These are phyloP conservation scores for Scartelaos histophorus DNA, from an alignment of 2,113 vertebrate genomes.

Conservation along the genomic window DNA sequence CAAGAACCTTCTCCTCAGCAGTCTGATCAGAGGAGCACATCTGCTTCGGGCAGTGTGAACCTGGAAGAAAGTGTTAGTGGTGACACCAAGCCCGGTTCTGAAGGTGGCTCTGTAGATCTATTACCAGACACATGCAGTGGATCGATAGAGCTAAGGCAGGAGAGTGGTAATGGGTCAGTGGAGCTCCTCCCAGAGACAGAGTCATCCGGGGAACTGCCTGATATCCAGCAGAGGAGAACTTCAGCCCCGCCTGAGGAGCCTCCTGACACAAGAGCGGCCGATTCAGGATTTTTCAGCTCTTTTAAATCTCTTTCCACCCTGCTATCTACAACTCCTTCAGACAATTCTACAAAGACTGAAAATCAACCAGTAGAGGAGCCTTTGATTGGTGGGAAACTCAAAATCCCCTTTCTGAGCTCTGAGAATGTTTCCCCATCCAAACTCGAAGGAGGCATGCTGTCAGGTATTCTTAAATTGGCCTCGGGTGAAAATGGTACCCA, in stretches of 20 bases:
- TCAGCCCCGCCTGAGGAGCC: conserved; percentile 52
- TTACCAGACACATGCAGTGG: conserved; percentile 61
- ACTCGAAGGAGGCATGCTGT: conserved; percentile 70
- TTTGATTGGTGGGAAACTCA: conserved; percentile 79
- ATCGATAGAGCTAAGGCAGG: conserved; percentile 57
- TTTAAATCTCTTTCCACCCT: conserved; percentile 88
- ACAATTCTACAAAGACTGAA: conserved; percentile 51
- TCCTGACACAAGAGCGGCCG: conserved; percentile 58
- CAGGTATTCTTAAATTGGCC: conserved; percentile 76
- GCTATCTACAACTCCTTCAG: conserved; percentile 74
- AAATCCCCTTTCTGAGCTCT: conserved; percentile 81
- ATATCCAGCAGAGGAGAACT: conserved; percentile 64
- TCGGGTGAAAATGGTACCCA: conserved; percentile 62
- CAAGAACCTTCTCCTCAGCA: conserved; percentile 61
- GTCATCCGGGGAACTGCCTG: conserved; percentile 74
- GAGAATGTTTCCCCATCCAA: conserved; percentile 65
- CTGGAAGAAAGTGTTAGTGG: conserved; percentile 41
- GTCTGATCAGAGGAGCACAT: conserved; percentile 50
- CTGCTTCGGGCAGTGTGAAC: conserved; percentile 44
- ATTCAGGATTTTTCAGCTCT: conserved; percentile 85
- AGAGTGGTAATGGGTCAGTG: conserved; percentile 65
- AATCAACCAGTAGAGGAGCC: conserved; percentile 68
- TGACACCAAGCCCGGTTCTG: conserved; percentile 49
- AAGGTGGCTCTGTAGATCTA: conserved; percentile 69
- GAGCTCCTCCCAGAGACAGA: conserved; percentile 77